These are phyloP conservation scores for Coenonympha glycerion DNA, from an alignment of 2,888 invertebrate genomes.

Conservation along the genomic window DNA sequence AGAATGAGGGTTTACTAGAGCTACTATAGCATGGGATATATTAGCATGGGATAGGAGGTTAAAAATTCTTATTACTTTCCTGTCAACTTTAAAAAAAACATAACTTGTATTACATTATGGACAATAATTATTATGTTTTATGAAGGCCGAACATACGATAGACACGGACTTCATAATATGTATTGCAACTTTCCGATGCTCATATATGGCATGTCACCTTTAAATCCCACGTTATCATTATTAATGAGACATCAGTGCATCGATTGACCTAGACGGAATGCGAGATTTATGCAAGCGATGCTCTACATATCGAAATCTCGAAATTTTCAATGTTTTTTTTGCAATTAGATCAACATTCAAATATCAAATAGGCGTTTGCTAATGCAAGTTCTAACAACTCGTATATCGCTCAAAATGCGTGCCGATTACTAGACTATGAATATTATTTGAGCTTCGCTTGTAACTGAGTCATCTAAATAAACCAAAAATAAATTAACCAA, in stretches of 20 bases:
- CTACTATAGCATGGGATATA: no score
- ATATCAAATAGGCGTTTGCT: background rate
- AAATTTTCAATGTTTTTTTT: background rate
- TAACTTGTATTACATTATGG: no score
- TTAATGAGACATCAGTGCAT: slow-evolving; percentile 15
- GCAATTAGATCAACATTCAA: background rate
- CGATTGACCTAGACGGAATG: slow-evolving; percentile 23
- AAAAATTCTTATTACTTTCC: no score
- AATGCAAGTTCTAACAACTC: no score
- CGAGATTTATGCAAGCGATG: slow-evolving; percentile 12
- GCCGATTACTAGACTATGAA: no score
- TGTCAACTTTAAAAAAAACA: no score
- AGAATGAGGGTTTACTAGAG: no score
- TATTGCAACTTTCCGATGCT: slow-evolving; percentile 1
- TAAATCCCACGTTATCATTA: slow-evolving; percentile 11
- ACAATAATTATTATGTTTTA: background rate
- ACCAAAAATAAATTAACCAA: no score
- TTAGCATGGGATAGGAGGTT: no score
- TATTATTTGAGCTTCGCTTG: no score
- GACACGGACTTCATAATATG: slow-evolving; percentile 3
- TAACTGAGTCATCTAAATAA: no score
- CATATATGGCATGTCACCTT: slow-evolving; percentile 12
- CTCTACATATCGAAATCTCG: background rate
- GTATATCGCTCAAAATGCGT: no score
- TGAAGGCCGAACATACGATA: background rate